Evolutionary conservation across 2,113 vertebrate species (phyloP).

Genomic region (Grus americana): DNA sequence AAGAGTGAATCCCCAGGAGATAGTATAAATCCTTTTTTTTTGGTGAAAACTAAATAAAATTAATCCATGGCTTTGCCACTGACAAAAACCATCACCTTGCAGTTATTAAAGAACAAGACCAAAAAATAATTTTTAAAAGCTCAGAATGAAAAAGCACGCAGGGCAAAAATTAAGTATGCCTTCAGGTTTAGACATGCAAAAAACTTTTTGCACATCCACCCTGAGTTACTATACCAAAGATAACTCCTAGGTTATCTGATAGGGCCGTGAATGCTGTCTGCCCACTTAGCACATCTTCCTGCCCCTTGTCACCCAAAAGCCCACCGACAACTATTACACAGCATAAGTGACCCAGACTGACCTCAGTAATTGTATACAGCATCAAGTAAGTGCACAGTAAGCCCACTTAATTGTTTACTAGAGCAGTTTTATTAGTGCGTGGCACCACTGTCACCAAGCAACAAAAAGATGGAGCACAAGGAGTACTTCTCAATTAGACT

Average conservation of each 20-base stretch:
- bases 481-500: not conserved
- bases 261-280: not conserved
- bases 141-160: not conserved
- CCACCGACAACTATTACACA: not conserved
- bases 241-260: not conserved
- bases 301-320: not conserved
- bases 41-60: not conserved
- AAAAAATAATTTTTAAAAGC: not conserved
- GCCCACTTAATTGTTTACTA: not conserved
- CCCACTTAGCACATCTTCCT: not conserved
- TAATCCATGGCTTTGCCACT: not conserved
- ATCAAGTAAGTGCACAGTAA: not conserved
- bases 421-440: not conserved
- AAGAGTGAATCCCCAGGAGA: not conserved
- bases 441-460: not conserved
- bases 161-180: not conserved
- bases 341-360: not conserved
- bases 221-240: not conserved
- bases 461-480: not conserved
- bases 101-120: not conserved
- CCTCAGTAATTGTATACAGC: not conserved
- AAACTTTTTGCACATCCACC: not conserved
- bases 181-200: not conserved
- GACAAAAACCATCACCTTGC: not conserved
- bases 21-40: not conserved